Evolutionary conservation across 2,113 vertebrate species (phyloP), one percentile per base, ranked within the genome.

Genomic region (Phyllostomus discolor): DNA sequence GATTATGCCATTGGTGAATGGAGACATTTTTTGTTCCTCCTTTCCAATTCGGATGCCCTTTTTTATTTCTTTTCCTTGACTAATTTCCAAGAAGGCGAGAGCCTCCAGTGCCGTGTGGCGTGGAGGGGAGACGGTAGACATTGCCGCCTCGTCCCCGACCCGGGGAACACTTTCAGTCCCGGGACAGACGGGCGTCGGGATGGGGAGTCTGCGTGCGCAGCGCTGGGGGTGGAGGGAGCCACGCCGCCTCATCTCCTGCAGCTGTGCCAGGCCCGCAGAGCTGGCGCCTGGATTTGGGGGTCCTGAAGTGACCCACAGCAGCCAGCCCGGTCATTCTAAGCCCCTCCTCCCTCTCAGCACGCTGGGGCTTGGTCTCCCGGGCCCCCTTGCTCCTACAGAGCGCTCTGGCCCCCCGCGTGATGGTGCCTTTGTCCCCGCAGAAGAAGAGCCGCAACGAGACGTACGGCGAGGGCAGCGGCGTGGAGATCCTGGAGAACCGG

Each of bases 391-490:
- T 17, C 22, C 33, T 14, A 46, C n/a, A 19, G 28, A 38, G 17
- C 2, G 5, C 76, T 31, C 33, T 28, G 67, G 66, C 33, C 78
- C 84, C 4, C 8, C 14, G 0, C 28, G 0, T 1, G 10, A 22
- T 1, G 0, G 3, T 26, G 38, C 91, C 62, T 85, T 88, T 95
- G 54, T 64, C 50, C 84, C 97, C 98, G 24, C 98, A 99, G 99
- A 99, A 99, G 98, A 99, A 99, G 98, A 99, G 99, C 98, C 98
- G 99, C 48, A 99, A 99, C 16, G 99, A 99, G 98, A 99, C 99
- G 11, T 99, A 98, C 4, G 99, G 99, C 0, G 99, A 99, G 97
- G 99, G 99, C 96, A 99, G 99, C 0, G 99, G 99, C 0, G 99
- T 99, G 91, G 99, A 99, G 98, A 99, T 99, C 98, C 97, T 99